Base-by-base conservation (phyloP, 2,888 invertebrate genomes). In the Drosophila helvetica region DNA sequence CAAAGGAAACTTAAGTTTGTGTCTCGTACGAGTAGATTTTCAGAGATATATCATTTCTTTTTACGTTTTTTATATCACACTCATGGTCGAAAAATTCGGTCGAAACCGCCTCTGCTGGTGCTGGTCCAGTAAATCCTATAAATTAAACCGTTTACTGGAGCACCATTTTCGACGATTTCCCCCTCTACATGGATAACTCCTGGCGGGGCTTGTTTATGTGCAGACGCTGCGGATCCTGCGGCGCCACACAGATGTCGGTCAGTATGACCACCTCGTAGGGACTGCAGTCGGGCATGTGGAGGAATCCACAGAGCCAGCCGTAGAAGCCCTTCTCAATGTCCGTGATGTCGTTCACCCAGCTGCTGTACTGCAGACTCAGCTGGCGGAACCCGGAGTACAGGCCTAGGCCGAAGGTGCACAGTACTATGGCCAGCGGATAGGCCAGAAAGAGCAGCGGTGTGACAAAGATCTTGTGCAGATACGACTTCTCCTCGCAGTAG, bases 271-370 rank as follows among this genome's bases (percentile, higher is more conserved):
- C 91, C 90, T 96, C 95, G 91, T 96, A 96, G 0, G 96, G 96
- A 78, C 96, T 94, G 87, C 96, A 96, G 83, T 96, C 95, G 17
- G 95, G 94, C 79, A 96, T 92, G 66, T 93, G 93, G 42, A 96
- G 79, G 46, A 93, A 92, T 64, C 94, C 94, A 89, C 96, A 96
- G 18, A 96, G 91, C 95, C 96, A 96, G 7, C 96, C 96, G 79
- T 95, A 96, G 91, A 96, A 96, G 0, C 96, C 96, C 90, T 96
- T 96, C 83, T 96, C 96, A 86, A 95, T 94, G 91, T 96, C 96
- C 64, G 94, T 93, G 3, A 96, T 94, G 91, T 95, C 95, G 80
- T 94, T 94, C 89, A 94, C 93, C 96, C 96, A 96, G 76, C 94
- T 94, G 38, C 93, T 93, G 67, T 94, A 94, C 82, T 94, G 94